Conservation (phyloP, 2,888 invertebrate genomes). For the Sminthurides aquaticus region DNA sequence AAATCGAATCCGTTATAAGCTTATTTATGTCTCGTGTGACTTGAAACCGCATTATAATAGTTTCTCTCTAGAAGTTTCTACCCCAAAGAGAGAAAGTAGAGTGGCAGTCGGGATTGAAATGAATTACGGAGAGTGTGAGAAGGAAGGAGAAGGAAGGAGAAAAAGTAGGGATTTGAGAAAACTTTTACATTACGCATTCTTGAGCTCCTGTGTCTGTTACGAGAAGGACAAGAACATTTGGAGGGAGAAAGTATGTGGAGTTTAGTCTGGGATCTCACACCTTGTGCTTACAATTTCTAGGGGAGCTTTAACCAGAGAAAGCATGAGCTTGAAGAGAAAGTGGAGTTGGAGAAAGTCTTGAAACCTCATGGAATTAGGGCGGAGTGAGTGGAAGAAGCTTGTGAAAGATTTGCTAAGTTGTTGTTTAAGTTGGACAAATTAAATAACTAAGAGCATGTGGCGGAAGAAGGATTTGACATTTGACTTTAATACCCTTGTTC, state of each 20-base stretch:
- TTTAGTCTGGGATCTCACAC: no score
- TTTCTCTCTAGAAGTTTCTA: neutral
- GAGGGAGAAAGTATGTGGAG: no score
- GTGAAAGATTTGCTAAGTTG: neutral
- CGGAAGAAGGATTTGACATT: neutral
- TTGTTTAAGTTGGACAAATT: neutral
- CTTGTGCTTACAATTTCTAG: no score
- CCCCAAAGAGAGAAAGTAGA: neutral
- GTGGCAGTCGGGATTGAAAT: neutral
- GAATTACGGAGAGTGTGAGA: slow-evolving; percentile 1
- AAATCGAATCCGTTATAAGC: no score
- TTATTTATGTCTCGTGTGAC: neutral
- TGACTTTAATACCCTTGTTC: neutral
- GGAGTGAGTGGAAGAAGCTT: neutral
- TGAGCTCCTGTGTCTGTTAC: no score
- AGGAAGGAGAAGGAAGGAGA: slow-evolving; percentile 7
- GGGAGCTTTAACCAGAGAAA: no score
- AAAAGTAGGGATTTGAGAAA: neutral
- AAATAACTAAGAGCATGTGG: neutral
- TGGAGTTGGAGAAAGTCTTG: no score
- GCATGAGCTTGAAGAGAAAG: no score
- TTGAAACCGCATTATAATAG: neutral
- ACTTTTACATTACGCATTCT: no score
- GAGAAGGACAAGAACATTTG: no score
- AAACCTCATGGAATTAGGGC: neutral